Evolutionary conservation across 2,888 invertebrate species (phyloP), one percentile per base, ranked within the genome.

Genomic region (Xestia ashworthii): DNA sequence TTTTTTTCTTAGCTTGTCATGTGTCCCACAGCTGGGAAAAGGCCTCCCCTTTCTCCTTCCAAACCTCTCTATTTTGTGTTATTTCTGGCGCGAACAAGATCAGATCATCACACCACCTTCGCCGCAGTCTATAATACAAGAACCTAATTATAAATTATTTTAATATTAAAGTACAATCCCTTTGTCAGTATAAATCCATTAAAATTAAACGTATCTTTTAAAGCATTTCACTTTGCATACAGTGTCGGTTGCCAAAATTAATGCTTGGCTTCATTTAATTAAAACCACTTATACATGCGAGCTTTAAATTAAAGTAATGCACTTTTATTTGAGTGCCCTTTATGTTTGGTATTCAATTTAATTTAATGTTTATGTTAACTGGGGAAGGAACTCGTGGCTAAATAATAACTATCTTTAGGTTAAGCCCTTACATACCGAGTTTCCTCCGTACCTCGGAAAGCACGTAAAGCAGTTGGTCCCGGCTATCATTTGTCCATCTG

Each of bases 181-280:
- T 64, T 65, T 77, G 64, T 78, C 53, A 66, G 16, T 19, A n/a
- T 16, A 12, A 72, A 65, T 71, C 44, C 70, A 78, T 74, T 71
- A 74, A 82, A 62, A 38, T 71, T 16, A 62, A 76, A 68, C 25
- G n/a, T 68, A 53, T 41, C 19, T 38, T 50, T 16, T 2, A 70
- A n/a, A 72, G 25, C 25, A 55, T n/a, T 6, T 46, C 55, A 71
- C 44, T 81, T 71, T 46, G 38, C 76, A 69, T 55, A 72, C 44
- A 32, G 16, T 53, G 58, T 14, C 5, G 5, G n/a, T 46, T 83
- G 83, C 58, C 83, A 83, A 83, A 83, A 71, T 65, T 64, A 58
- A 58, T 68, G 14, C 50, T 14, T n/a, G 25, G 50, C 62, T 53
- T 64, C n/a, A 71, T 71, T 82, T 60, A 76, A 80, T 76, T 58